Evolutionary conservation across 2,888 invertebrate species (phyloP), one percentile per base, ranked within the genome.

Genomic region (Alcis repandata): DNA sequence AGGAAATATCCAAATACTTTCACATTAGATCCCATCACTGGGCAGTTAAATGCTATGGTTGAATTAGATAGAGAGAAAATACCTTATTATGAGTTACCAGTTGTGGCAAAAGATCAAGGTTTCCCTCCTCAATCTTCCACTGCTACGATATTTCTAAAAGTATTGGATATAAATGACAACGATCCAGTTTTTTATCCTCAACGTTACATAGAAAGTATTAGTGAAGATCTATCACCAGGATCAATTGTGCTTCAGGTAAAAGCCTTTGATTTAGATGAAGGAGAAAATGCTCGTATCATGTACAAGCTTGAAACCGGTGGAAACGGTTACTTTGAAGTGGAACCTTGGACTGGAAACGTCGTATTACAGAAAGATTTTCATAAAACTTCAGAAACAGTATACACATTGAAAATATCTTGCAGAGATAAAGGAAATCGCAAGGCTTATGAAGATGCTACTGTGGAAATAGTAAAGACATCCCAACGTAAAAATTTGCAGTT

Each of bases 91-190:
- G 96, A 96, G 83, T 95, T 99, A 73, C 94, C 95, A 79, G 96
- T 99, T 2, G 94, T 98, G 59, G 99, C 99, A 13, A 96, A 95
- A 89, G 99, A 99, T 94, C 97, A 98, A 91, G 99, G 98, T 9
- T 95, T 95, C 78, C 98, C 98, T 32, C 96, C 98, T 0, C 97
- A 98, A 83, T 97, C 98, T 17, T 97, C 98, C 8, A 98, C 98
- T 0, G 98, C 98, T 9, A 97, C 98, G 0, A 96, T 99, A 56
- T 94, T 95, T 79, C 89, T 99, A 7, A 95, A 94, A 72, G 95
- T 99, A 17, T 92, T 96, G 67, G 99, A 99, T 89, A 95, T 98
- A 13, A 99, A 99, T 87, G 99, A 99, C 88, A 98, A 99, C 86
- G 95, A 95, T 76, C 99, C 99, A 0, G 95, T 96, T 79, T 98